phyloP scores from a whole-genome alignment of 2,113 vertebrate genomes.

The Zonotrichia leucophrys region DNA sequence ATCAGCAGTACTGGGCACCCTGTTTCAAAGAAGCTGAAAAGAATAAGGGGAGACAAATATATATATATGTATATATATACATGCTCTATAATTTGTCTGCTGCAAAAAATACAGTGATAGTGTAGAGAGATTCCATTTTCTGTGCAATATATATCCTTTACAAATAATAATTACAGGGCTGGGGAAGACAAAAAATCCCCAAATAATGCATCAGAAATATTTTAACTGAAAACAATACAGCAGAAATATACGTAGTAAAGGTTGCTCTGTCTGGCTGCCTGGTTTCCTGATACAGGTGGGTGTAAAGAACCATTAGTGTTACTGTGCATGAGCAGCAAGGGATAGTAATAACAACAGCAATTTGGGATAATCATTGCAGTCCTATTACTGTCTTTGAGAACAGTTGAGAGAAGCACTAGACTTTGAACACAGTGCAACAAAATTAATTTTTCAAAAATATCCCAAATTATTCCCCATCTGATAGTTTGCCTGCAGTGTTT shows the following conservation, averaged over 20 bases:
- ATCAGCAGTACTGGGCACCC: not conserved
- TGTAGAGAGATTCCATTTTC: not conserved
- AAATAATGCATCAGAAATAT: not conserved
- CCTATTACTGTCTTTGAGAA: not conserved
- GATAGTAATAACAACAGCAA: not conserved
- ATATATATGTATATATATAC: no score
- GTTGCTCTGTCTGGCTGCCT: not conserved
- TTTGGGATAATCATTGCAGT: not conserved
- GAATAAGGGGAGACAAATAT: not conserved
- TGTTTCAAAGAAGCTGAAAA: not conserved
- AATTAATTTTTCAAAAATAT: conserved; percentile 5
- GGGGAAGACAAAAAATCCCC: not conserved
- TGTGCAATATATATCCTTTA: not conserved
- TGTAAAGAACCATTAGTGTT: conserved; percentile 22
- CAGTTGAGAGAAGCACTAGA: not conserved
- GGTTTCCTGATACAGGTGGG: conserved; percentile 36
- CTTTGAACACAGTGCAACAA: not conserved
- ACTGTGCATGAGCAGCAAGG: not conserved
- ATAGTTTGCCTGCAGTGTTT: not conserved
- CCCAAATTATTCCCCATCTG: not conserved
- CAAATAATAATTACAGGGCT: not conserved
- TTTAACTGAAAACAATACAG: conserved; percentile 14
- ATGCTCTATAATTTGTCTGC: not conserved
- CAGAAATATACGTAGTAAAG: not conserved
- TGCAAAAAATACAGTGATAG: not conserved